Evolutionary conservation across 1,140 invertebrate genomes (phyloP), one percentile per base, ranked within the genome.

Genomic region (Pseudomyrmex gracilis): DNA sequence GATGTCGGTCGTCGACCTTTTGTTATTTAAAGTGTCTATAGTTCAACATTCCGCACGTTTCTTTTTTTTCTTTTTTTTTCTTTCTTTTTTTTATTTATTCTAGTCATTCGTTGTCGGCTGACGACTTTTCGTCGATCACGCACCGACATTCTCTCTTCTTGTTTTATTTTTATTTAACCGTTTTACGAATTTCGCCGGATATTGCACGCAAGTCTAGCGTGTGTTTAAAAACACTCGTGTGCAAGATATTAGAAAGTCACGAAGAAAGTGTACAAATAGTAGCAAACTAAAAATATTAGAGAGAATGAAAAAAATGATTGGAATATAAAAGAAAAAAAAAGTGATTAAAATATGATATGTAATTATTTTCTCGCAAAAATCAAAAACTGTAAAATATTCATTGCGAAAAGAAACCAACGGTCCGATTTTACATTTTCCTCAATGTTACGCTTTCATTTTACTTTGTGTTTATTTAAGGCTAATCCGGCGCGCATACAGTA

Each of bases 21-120:
- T 87, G 86, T 87, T 85, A 76, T 82, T 73, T 78, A 85, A 85
- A 77, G 66, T 85, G 73, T 70, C 49, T 20, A 53, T 58, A 77
- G 71, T 74, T 87, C 76, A 61, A 64, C 60, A 74, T 66, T 70
- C 47, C 17, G 7, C 49, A 15, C 68, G 51, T 74, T 74, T 80
- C 61, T 66, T 57, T 34, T 34, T 34, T 34, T 34, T 0, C 0
- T 34, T 24, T 70, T 80, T 47, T 70, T 57, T 70, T 45, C 47
- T 78, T 53, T 34, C 7, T 71, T 80, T 71, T 66, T 57, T 24
- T 70, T 80, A 47, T 80, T 57, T 78, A 57, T 55, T 78, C 64
- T 34, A 55, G 34, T 78, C 51, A 47, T 57, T 78, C 64, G 34
- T 78, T 78, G 76, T 68, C 34, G 34, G 12, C 20, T 45, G 45